Evolutionary conservation across 2,888 invertebrate species (phyloP), one percentile per base, ranked within the genome.

Genomic region (Pandemis corylana): DNA sequence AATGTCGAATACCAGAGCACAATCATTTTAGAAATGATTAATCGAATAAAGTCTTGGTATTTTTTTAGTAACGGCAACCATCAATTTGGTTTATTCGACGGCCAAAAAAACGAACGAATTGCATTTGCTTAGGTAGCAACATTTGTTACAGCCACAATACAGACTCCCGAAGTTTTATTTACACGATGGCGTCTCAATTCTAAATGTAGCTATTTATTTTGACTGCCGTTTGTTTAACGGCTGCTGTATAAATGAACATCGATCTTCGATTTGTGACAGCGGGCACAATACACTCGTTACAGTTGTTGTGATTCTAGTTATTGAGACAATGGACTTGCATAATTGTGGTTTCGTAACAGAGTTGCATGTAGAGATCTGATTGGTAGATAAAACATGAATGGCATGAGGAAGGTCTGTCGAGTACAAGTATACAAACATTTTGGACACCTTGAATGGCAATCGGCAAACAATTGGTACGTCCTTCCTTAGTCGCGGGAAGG

Each of bases 331-430:
- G 84, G 79, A 74, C 69, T 83, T 84, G 82, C 83, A 80, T 84
- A 84, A 84, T 56, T 81, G 76, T 36, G 66, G 42, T 84, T 84
- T 80, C 78, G 82, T 77, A 85, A 85, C 85, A 82, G 78, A 82
- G 81, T 80, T 79, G 78, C 79, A 83, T 88, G 85, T 88, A 87
- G 86, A 87, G 82, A 76, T 80, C 79, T 79, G 80, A 78, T 82
- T 20, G 59, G 63, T 63, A 42, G 41, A 42, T 42, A 49, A 78
- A 67, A 63, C 66, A 56, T 78, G 74, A 78, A 78, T 77, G 74
- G 59, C 49, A 56, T 28, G 70, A 76, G 41, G 77, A 67, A 67
- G 77, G 79, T 76, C 66, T 79, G 84, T 83, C 5, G 20, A 7
- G 28, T 20, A 20, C 20, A 59, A 59, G 59, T 85, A 77, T 85